A percentile compares a stretch with the other conserved stretches of the same genome.
Conservation (phyloP, 1,140 invertebrate species). For the Drosophila leontia region DNA sequence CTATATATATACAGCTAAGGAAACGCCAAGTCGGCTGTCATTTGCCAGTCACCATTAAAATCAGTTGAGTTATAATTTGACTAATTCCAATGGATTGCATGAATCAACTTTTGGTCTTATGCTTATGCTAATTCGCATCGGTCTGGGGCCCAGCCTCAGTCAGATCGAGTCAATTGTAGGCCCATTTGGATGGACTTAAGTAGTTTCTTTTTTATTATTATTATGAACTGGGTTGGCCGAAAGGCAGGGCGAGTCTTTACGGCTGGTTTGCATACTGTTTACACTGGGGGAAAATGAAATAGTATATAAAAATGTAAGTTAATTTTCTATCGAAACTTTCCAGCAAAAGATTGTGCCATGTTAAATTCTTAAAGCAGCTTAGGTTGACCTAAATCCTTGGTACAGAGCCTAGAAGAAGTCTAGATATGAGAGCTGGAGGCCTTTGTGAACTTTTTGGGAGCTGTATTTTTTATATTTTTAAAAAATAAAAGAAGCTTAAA, state of each 20-base stretch:
- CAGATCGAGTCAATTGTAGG: slow-evolving; percentile 55
- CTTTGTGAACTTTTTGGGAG: not conserved
- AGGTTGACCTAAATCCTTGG: not conserved
- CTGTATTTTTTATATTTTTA: too few relatives aligned
- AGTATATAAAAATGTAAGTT: not conserved
- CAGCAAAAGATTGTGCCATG: too few relatives aligned
- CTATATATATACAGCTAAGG: slow-evolving; percentile 2
- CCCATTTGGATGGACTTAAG: slow-evolving; percentile 62
- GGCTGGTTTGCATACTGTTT: slow-evolving; percentile 43
- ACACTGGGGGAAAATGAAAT: slow-evolving; percentile 11
- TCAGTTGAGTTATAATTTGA: slow-evolving; percentile 72
- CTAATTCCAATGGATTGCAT: slow-evolving; percentile 72
- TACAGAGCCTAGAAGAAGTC: not conserved
- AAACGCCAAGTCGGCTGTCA: slow-evolving; percentile 30
- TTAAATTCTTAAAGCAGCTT: too few relatives aligned
- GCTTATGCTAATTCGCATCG: slow-evolving; percentile 74
- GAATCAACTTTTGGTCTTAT: slow-evolving; percentile 62
- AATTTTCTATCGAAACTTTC: not conserved
- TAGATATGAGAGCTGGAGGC: not conserved
- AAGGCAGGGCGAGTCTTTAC: slow-evolving; percentile 45
- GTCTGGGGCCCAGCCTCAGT: slow-evolving; percentile 22
- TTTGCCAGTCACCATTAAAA: slow-evolving; percentile 61
- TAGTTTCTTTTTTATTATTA: slow-evolving; percentile 62
- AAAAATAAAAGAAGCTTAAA: not conserved
- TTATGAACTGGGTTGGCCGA: slow-evolving; percentile 56